Evolutionary conservation across 2,797 vertebrate species (phyloP).

Genomic region (Chrosomus eos): DNA sequence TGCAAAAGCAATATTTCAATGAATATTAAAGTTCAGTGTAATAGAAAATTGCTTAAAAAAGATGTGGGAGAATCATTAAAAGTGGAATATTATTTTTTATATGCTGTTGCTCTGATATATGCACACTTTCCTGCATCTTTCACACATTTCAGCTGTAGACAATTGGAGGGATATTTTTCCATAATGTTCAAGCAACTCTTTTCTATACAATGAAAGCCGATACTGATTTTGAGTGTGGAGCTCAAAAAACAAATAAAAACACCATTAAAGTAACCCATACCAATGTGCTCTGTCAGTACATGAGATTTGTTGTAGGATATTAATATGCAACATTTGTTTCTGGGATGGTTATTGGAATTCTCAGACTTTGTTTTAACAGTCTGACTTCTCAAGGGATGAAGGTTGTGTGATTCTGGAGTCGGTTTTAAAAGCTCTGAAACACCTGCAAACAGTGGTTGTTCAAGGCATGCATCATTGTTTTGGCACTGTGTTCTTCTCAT

Average conservation of each 20-base stretch:
- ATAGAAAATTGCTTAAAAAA: neutral
- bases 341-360: neutral
- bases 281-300: neutral
- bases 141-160: neutral
- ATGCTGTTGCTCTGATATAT: neutral
- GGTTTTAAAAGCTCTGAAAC: neutral
- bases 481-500: neutral
- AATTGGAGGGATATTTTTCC: too few species aligned
- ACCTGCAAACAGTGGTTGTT: neutral
- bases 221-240: neutral
- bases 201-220: neutral
- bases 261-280: too few species aligned
- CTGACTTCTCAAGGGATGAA: neutral
- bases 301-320: neutral
- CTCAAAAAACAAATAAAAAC: neutral
- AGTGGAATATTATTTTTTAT: neutral
- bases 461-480: neutral
- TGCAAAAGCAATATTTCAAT: neutral
- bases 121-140: neutral
- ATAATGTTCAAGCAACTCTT: neutral
- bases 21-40: neutral
- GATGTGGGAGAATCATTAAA: neutral
- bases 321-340: neutral
- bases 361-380: neutral
- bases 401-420: neutral